Evolutionary conservation across 2,113 vertebrate species (phyloP).

Genomic region (Chaenogobius annularis): DNA sequence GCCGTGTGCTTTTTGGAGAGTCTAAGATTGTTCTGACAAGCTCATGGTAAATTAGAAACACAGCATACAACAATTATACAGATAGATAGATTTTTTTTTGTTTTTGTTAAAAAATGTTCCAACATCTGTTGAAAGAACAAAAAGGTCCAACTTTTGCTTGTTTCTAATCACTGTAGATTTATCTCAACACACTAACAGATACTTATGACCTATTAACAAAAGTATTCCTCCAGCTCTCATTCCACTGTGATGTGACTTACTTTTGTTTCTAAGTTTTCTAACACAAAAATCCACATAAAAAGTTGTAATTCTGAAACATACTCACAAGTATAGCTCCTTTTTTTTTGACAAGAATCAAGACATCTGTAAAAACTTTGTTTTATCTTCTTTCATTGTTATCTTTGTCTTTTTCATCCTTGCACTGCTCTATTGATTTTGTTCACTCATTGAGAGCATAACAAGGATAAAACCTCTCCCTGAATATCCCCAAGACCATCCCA

Average conservation of each 20-base stretch:
- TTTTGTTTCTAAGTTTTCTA: slow-evolving; percentile 43
- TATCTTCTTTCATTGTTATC: slow-evolving; percentile 59
- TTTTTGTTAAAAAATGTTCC: background rate
- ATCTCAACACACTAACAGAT: slow-evolving; percentile 46
- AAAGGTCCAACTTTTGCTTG: background rate
- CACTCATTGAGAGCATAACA: slow-evolving; percentile 57
- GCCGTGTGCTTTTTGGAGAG: slow-evolving; percentile 25
- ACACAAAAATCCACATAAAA: slow-evolving; percentile 48
- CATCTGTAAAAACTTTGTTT: slow-evolving; percentile 62
- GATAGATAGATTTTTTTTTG: background rate
- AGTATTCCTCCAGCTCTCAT: slow-evolving; percentile 29
- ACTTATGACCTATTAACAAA: slow-evolving; percentile 43
- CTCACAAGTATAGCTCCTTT: slow-evolving; percentile 52
- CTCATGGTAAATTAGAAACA: background rate
- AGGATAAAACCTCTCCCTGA: slow-evolving; percentile 64
- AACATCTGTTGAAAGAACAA: background rate
- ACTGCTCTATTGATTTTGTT: slow-evolving; percentile 65
- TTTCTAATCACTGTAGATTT: slow-evolving; percentile 36
- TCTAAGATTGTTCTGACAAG: slow-evolving; percentile 24
- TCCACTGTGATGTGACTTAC: slow-evolving; percentile 25
- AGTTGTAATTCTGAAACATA: slow-evolving; percentile 62
- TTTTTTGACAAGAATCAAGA: slow-evolving; percentile 43
- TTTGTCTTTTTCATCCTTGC: slow-evolving; percentile 45
- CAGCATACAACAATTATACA: background rate
- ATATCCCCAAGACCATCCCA: slow-evolving; percentile 62